These are phyloP conservation scores for Ahaetulla prasina DNA, from an alignment of 2,113 vertebrate species.

Conservation along the genomic window DNA sequence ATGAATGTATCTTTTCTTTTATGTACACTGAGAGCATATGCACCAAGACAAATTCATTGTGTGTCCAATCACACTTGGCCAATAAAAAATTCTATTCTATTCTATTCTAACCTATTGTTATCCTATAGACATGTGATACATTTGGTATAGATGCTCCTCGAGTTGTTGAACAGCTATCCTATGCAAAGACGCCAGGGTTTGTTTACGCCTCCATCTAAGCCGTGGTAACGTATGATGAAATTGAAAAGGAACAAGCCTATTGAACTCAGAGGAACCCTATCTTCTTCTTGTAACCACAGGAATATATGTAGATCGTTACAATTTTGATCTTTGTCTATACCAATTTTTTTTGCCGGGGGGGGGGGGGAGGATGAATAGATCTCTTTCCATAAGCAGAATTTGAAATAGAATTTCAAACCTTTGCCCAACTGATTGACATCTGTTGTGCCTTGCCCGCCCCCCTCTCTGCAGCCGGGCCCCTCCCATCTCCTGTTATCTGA, in stretches of 20 bases:
- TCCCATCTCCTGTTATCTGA: too few species aligned
- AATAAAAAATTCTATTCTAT: too few species aligned
- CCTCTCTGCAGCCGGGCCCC: too few species aligned
- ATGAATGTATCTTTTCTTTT: too few species aligned
- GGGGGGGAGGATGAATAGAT: neutral
- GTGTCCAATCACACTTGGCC: too few species aligned
- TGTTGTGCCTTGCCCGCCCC: too few species aligned
- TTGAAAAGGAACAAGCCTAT: neutral
- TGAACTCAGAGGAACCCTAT: neutral
- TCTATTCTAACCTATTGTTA: neutral
- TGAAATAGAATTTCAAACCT: neutral
- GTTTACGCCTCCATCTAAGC: neutral
- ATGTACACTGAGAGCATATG: too few species aligned
- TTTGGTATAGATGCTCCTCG: neutral
- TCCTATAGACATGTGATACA: neutral
- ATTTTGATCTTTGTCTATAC: neutral
- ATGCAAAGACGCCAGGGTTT: neutral
- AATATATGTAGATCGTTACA: neutral
- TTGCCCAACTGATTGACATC: neutral
- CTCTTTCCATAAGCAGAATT: neutral
- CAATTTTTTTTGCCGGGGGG: conserved; percentile 10
- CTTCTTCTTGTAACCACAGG: neutral
- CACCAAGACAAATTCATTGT: too few species aligned
- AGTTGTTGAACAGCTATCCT: neutral
- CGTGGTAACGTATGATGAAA: neutral